Evolutionary conservation across 2,888 invertebrate genomes (phyloP), one percentile per base, ranked within the genome.

Genomic region (Corbicula japonica): DNA sequence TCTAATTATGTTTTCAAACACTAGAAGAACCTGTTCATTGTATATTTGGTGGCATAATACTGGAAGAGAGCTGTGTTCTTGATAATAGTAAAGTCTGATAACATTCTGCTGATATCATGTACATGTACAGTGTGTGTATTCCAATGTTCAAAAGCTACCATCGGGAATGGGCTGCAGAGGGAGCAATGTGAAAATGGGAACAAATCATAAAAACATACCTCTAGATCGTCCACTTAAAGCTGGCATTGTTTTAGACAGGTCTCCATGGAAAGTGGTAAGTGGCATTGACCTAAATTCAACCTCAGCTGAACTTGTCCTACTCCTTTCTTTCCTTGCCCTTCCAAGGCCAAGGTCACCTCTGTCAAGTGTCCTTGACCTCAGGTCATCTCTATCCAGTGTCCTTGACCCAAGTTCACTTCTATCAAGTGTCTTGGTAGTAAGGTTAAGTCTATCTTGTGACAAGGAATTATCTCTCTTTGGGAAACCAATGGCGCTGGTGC

Each of bases 281-380:
- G 75, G 61, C 54, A 70, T 41, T 10, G 83, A 66, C 56, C 71
- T 56, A 30, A 69, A 65, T 30, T 80, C 80, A 5, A 75, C 15
- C 32, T 83, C 83, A 4, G 78, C 80, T n/a, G 83, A 83, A 4
- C 52, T 72, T 50, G 83, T 83, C 56, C 82, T 68, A 38, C 65
- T 73, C 41, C 79, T 72, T 15, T 83, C 82, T 35, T 58, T 60
- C 38, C 69, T 34, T 6, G 3, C 52, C 21, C 52, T 66, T 8
- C 28, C 75, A 38, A 60, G 41, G 28, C 52, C 65, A 58, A 50
- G 35, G 60, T 80, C 80, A 58, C 68, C 44, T 38, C 50, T 35
- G 8, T 66, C 73, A 30, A 28, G 54, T 8, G 28, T n/a, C 54
- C 54, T 54, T 62, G n/a, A 50, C n/a, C n/a, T n/a, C 50, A 26